These are phyloP conservation scores for Chamaea fasciata DNA, from an alignment of 2,113 vertebrate genomes.

Conservation along the genomic window DNA sequence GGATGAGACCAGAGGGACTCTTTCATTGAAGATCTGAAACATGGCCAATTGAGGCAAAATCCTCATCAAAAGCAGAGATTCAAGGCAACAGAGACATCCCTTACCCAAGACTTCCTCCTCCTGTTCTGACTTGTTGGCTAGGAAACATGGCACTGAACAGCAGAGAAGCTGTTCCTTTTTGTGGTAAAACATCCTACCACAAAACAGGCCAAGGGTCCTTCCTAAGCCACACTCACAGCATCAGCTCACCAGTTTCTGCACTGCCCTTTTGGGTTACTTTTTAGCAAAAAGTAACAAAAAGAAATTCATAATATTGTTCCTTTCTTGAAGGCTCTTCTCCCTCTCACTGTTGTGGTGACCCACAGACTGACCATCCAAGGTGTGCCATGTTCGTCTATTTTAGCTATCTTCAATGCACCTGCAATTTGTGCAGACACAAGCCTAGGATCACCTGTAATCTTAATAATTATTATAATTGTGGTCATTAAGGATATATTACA, in stretches of 20 bases:
- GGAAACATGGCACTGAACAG: neutral
- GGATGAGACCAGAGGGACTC: neutral
- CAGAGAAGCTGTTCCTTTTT: conserved; percentile 18
- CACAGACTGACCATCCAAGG: neutral
- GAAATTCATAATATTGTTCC: rapidly evolving
- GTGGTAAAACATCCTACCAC: neutral
- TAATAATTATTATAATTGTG: neutral
- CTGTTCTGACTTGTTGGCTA: conserved; percentile 20
- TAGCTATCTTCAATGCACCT: neutral
- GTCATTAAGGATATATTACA: neutral
- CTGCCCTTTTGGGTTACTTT: neutral
- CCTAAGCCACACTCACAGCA: neutral
- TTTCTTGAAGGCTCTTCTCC: neutral
- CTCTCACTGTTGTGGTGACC: neutral
- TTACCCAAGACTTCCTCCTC: conserved; percentile 45
- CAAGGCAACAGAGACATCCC: neutral
- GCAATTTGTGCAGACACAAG: neutral
- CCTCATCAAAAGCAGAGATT: conserved; percentile 24
- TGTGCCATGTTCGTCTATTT: neutral
- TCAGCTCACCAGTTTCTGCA: neutral
- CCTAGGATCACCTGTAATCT: neutral
- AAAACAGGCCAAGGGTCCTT: neutral
- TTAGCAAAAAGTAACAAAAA: neutral
- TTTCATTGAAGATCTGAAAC: neutral
- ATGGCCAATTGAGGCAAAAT: neutral